A percentile compares a stretch with the other conserved stretches of the same genome.
These are phyloP conservation scores for Hydractinia echinata DNA, from an alignment of 30 jellyfish, hydroid and myxozoan species.

Conservation along the genomic window DNA sequence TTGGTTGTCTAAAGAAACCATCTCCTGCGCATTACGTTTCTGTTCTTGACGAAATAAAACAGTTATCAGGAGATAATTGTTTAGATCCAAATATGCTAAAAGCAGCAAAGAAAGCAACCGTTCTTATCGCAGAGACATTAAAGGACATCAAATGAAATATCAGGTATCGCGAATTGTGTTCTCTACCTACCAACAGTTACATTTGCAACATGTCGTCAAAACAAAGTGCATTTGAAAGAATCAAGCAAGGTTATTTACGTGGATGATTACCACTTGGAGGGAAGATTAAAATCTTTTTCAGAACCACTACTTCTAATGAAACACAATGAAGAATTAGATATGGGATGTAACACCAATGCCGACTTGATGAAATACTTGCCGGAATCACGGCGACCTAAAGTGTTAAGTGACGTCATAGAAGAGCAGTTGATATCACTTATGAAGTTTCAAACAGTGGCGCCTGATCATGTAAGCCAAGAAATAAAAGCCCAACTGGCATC, in stretches of 20 bases:
- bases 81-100: constrained; percentile 44
- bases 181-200: constrained; percentile 51
- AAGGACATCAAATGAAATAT: not conserved
- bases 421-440: constrained; percentile 30
- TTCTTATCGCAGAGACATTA: not conserved
- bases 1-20: constrained; percentile 43
- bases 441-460: not conserved
- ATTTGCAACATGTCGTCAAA: not conserved
- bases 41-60: constrained; percentile 25
- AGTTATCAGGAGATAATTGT: not conserved
- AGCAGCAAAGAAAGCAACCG: constrained; percentile 15
- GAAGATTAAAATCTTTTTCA: constrained; percentile 32
- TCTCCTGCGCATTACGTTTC: constrained; percentile 15
- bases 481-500: constrained; percentile 25
- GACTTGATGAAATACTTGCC: constrained; percentile 32
- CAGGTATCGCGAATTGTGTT: too few relatives aligned
- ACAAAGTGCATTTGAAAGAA: constrained; percentile 8
- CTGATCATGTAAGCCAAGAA: constrained; percentile 37
- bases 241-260: constrained; percentile 36
- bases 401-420: constrained; percentile 30
- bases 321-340: not conserved
- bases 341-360: constrained; percentile 2
- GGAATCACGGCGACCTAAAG: constrained; percentile 26
- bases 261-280: constrained; percentile 47
- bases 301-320: constrained; percentile 31